Evolutionary conservation across 2,888 invertebrate species (phyloP), one percentile per base, ranked within the genome.

Genomic region (Meloe dianella): DNA sequence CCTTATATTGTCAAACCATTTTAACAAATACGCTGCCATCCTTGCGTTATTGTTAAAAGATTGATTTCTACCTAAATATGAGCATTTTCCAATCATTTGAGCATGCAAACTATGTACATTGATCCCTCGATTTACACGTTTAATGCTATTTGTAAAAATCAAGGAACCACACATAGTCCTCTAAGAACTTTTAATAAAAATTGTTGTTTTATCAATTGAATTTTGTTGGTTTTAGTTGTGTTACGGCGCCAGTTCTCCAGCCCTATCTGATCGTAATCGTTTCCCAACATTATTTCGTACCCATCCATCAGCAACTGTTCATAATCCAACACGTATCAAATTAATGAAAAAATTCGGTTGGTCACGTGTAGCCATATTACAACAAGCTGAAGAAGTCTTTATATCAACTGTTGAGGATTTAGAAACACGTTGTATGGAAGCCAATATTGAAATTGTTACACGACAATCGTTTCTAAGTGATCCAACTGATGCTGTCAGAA

Each of bases 201-300:
- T 38, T 38, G n/a, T n/a, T n/a, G n/a, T n/a, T n/a, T n/a, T n/a
- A n/a, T 35, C 2, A 14, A 67, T 66, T 17, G 30, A 2, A 5
- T 68, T 65, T 72, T 70, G 72, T 66, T 76, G 73, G 51, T 84
- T 85, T 30, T 86, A 98, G 98, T 86, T 99, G 38, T 98, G 98
- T 80, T 99, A 99, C 84, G 99, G 99, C 58, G 98, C 98, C 32
- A 98, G 97, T 77, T 98, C 98, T 60, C 99, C 99, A 8, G 99
- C 99, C 5, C 86, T 99, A 63, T 98, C 98, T 38, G 97, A 99
- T 85, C 91, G 98, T 64, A 93, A 95, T 75, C 90, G 99, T 63
- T 99, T 99, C 83, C 98, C 98, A 17, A 99, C 98, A 8, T 89
- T 99, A 74, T 99, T 99, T 86, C 91, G 99, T 65, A 99, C 99